Evolutionary conservation across 2,888 invertebrate species (phyloP), one percentile per base, ranked within the genome.

Genomic region (Adela reaumurella): DNA sequence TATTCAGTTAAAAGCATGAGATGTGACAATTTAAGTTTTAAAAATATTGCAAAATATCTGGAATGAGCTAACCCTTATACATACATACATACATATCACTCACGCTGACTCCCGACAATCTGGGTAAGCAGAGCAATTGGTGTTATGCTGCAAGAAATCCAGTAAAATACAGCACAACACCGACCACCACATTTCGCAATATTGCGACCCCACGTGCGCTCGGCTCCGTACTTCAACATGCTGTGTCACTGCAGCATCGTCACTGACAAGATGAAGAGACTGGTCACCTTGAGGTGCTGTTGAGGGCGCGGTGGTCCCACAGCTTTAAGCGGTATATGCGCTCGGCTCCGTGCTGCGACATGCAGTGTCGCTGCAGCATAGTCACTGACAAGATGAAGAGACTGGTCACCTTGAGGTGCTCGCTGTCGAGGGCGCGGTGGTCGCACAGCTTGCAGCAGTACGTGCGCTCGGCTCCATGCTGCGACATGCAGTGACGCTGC

Each of bases 371-470:
- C 6, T 35, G 6, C 35, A 35, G 14, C 35, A 35, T 35, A 14
- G 35, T 35, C 35, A 35, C 35, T 14, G 35, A 14, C 35, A 14
- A 4, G 35, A 35, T n/a, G n/a, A n/a, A n/a, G n/a, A n/a, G n/a
- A n/a, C n/a, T n/a, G 47, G 58, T 58, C 14, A 62, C 62, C 10
- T 59, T 62, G 0, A 76, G 64, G 0, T 74, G 74, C 50, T 77
- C 77, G 50, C 77, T 74, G 3, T 74, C 74, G 5, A 76, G 76
- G 0, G 76, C 70, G 52, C 67, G 70, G 55, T 78, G 77, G 3
- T 74, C 76, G 54, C 77, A 78, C 55, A 70, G 74, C 0, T 70
- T 68, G 16, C 77, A 78, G 55, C 70, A 74, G 58, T 78, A 77
- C 45, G 74, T 73, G 17, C 63, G 56, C 20, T 70, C 70, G 4